Evolutionary conservation across 2,113 vertebrate genomes (phyloP).

Genomic region (Hoplias malabaricus): DNA sequence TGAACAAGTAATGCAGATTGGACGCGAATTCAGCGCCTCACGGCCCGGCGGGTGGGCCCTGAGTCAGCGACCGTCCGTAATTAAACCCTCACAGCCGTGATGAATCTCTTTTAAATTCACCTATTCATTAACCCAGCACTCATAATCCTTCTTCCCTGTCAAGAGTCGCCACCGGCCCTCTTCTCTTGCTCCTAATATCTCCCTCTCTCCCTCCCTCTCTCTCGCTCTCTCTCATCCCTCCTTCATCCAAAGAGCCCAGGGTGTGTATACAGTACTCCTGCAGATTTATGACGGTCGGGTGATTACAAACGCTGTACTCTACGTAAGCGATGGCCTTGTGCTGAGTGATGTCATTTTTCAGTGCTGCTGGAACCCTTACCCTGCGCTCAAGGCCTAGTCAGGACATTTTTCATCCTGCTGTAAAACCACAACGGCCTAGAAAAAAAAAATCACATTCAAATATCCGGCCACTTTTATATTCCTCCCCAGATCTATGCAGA

Average conservation of each 20-base stretch:
- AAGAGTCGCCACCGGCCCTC: neutral
- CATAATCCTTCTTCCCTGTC: neutral
- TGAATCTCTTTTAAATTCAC: slow-evolving; percentile 20
- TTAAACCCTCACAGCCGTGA: slow-evolving; percentile 20
- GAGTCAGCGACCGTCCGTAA: slow-evolving; percentile 11
- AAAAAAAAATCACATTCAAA: neutral
- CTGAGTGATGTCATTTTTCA: slow-evolving; percentile 35
- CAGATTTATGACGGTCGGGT: slow-evolving; percentile 19
- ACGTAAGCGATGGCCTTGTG: slow-evolving; percentile 20
- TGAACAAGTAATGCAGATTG: slow-evolving; percentile 1
- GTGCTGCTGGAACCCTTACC: neutral
- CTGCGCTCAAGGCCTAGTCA: slow-evolving; percentile 2
- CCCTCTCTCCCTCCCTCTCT: neutral
- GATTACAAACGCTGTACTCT: neutral
- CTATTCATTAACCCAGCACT: slow-evolving; percentile 8
- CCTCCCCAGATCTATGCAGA: neutral
- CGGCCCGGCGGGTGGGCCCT: neutral
- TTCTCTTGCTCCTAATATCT: neutral
- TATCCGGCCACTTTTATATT: neutral
- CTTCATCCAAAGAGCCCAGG: neutral
- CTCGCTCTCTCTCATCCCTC: neutral
- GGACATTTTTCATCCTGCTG: neutral
- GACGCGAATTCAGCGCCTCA: neutral
- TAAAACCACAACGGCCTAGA: neutral
- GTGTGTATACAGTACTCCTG: slow-evolving; percentile 22